phyloP scores from a whole-genome alignment of 2,113 vertebrate species.

The Camelus dromedarius region DNA sequence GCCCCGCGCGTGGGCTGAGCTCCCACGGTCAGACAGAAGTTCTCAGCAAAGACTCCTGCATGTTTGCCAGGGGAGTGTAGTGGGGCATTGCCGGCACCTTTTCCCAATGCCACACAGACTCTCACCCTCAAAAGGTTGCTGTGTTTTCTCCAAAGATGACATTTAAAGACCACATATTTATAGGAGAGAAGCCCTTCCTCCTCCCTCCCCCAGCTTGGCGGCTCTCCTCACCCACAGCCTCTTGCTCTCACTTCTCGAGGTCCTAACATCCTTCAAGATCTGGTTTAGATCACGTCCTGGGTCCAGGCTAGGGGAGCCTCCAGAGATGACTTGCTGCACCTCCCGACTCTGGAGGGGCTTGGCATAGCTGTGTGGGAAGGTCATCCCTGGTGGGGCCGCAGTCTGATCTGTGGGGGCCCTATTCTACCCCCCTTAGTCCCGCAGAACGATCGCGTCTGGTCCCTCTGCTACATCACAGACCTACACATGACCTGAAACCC shows the following conservation, averaged over 20 bases:
- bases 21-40: not conserved
- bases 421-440: too few species aligned
- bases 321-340: not conserved
- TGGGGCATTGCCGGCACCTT: not conserved
- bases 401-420: not conserved
- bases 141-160: constrained; percentile 38
- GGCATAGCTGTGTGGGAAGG: not conserved
- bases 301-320: not conserved
- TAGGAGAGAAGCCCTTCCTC: constrained; percentile 11
- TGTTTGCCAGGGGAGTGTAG: not conserved
- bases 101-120: not conserved
- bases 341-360: not conserved
- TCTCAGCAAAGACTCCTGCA: not conserved
- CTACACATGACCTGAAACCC: not conserved
- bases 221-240: not conserved
- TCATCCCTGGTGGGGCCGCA: not conserved
- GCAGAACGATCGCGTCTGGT: not conserved
- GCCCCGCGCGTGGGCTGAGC: not conserved
- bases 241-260: not conserved
- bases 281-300: not conserved
- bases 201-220: not conserved
- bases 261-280: not conserved
- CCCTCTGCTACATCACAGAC: not conserved
- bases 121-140: constrained; percentile 30
- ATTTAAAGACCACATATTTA: constrained; percentile 56